A percentile compares a stretch with the other conserved stretches of the same genome.
Evolutionary conservation across 53 echinoderm and acorn worm species (phyloP).

Genomic region (Henricia sp.): DNA sequence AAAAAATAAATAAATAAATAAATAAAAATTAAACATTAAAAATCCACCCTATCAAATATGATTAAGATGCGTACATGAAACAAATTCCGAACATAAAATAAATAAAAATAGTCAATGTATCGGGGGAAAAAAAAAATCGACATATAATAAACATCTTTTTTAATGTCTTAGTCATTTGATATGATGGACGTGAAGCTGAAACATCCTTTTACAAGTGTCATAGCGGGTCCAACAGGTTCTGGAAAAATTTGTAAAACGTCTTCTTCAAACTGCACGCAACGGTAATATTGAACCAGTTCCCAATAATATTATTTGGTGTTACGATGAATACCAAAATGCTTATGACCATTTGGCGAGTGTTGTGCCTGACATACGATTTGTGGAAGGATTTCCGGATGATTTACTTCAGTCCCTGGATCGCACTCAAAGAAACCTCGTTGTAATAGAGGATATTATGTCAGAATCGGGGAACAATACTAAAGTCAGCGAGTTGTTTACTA

Average conservation of each 20-base stretch:
- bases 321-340: slow-evolving; percentile 74
- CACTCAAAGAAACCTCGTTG: slow-evolving; percentile 54
- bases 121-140: too few relatives aligned
- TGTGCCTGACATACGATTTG: slow-evolving; percentile 58
- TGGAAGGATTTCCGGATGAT: slow-evolving; percentile 73
- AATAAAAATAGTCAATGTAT: not conserved
- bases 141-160: not conserved
- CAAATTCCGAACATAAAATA: too few relatives aligned
- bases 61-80: too few relatives aligned
- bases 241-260: slow-evolving; percentile 76
- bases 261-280: slow-evolving; percentile 8
- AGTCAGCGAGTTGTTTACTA: slow-evolving; percentile 71
- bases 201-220: slow-evolving; percentile 37
- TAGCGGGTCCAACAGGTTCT: slow-evolving; percentile 65
- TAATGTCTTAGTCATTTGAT: not conserved
- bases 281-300: slow-evolving; percentile 55
- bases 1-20: too few relatives aligned
- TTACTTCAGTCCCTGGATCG: slow-evolving; percentile 51
- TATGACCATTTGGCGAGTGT: slow-evolving; percentile 61
- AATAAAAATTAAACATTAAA: too few relatives aligned
- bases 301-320: slow-evolving; percentile 77
- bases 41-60: too few relatives aligned
- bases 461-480: slow-evolving; percentile 64
- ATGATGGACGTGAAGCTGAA: slow-evolving; percentile 9
- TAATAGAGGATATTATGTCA: slow-evolving; percentile 81